phyloP scores from a whole-genome alignment of 2,888 invertebrate genomes.

The Agrotis exclamationis region DNA sequence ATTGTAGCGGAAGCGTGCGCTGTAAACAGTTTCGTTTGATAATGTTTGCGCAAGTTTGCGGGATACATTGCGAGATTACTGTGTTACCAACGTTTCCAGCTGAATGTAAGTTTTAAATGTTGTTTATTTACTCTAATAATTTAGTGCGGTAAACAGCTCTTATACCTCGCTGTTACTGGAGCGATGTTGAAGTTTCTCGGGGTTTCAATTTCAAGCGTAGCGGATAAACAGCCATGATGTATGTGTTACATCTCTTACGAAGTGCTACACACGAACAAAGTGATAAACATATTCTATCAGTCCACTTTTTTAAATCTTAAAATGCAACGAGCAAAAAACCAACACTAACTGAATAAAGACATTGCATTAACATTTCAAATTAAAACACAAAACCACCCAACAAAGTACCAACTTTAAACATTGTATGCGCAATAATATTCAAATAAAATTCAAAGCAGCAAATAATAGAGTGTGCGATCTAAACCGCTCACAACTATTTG shows the following conservation, averaged over 20 bases:
- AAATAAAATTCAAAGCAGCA: slow-evolving; percentile 56
- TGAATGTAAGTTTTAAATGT: slow-evolving; percentile 54
- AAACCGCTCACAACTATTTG: slow-evolving; percentile 50
- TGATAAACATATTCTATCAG: no score
- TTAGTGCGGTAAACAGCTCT: slow-evolving; percentile 37
- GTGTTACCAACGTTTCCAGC: slow-evolving; percentile 47
- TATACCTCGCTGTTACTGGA: slow-evolving; percentile 2
- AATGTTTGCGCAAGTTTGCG: slow-evolving; percentile 57
- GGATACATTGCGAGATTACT: slow-evolving; percentile 51
- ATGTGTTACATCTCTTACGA: neutral
- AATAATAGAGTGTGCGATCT: slow-evolving; percentile 53
- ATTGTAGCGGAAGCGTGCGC: slow-evolving; percentile 58
- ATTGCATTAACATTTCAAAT: neutral
- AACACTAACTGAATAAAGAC: no score
- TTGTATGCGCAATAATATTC: slow-evolving; percentile 44
- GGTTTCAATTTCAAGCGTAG: neutral
- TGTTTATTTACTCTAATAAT: slow-evolving; percentile 46
- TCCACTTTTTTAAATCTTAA: neutral
- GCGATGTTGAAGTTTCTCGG: neutral
- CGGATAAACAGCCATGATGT: slow-evolving; percentile 13
- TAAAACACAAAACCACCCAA: neutral
- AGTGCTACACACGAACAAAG: no score
- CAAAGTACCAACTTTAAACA: slow-evolving; percentile 10
- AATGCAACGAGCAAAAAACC: neutral
- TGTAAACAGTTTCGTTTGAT: slow-evolving; percentile 60